Base-by-base conservation (phyloP, 2,113 vertebrate species). In the Hippocampus zosterae region DNA sequence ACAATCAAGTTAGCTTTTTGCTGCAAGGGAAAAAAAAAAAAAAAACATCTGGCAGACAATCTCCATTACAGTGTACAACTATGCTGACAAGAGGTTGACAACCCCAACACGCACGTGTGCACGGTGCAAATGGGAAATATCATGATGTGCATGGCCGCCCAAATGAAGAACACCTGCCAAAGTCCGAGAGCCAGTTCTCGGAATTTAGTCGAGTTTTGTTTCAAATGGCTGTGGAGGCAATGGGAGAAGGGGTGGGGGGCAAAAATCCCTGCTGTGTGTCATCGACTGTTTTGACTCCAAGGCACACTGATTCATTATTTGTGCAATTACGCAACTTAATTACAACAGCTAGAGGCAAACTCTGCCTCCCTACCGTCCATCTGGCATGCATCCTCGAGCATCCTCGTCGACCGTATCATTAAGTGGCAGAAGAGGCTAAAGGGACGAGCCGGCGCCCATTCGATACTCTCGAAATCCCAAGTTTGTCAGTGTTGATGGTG, bases 271-370 rank as follows among this genome's bases (percentile, higher is more conserved):
- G 71, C 69, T 79, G 76, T 78, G 78, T 82, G 77, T 79, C 81
- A 67, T 61, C 52, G 42, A 78, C 76, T 80, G 82, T 74, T 84
- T 79, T 78, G 48, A 87, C 88, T 87, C 61, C 62, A 76, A 87
- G 79, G 85, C 82, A 84, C 71, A 73, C 61, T 81, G 79, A 89
- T 68, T 87, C 76, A 84, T 87, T 88, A 86, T 87, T 81, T 77
- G 76, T 84, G 79, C 82, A 88, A 87, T 89, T 85, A 88, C 60
- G 72, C 81, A 84, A 84, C 76, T 79, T 87, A 84, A 89, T 89
- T 87, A 82, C 67, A 15, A 76, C 21, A 67, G 79, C 85, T 79
- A 48, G 41, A 41, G 75, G 85, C 82, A 27, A 77, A 71, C 78
- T 78, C 84, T 16, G 65, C 63, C 64, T 75, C 75, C 68, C 65